Base-by-base conservation (phyloP, 2,797 vertebrate species). In the Danio albolineatus region DNA sequence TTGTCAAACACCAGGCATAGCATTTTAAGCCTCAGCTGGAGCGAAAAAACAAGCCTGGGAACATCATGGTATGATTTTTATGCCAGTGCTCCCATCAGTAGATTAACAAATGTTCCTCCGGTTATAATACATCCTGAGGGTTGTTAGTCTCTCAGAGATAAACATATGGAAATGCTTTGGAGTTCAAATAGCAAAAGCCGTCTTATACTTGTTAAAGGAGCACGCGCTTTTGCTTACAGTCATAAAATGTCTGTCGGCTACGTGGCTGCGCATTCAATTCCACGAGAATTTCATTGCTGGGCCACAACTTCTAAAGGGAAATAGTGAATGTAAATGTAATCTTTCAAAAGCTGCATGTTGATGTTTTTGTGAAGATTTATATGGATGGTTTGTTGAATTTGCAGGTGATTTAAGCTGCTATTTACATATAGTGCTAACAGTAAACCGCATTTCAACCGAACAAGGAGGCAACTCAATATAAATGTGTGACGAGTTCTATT, bases 91-190 rank as follows among this genome's bases (percentile, higher is more conserved):
- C 36, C 60, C 36, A 39, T 80, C 81, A 72, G 70, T 60, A 78
- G 74, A 81, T 85, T 81, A 78, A 78, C 78, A 80, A 71, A 75
- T 78, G 70, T 59, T 78, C 46, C 77, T 78, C 73, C n/a, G 71
- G 67, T 60, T 76, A 64, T 70, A 76, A 83, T 73, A 76, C 62
- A 79, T 54, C 79, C 82, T 73, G 61, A 39, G 66, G 79, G 82
- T 79, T 79, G 78, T 73, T 83, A 60, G 65, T 76, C 67, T 79
- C 79, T 81, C n/a, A 48, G 60, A 81, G 76, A 85, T 83, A 80
- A 85, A 83, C 79, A 85, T 78, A 83, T 72, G 81, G 60, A 83
- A 83, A 83, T 83, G 61, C 28, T 81, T 73, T 28, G 78, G 61
- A 81, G 48, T 81, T 53, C 38, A 72, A 78, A 81, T 81, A 80